Conservation (phyloP, 2,888 invertebrate genomes). For the Scelioninae gen. 1 region DNA sequence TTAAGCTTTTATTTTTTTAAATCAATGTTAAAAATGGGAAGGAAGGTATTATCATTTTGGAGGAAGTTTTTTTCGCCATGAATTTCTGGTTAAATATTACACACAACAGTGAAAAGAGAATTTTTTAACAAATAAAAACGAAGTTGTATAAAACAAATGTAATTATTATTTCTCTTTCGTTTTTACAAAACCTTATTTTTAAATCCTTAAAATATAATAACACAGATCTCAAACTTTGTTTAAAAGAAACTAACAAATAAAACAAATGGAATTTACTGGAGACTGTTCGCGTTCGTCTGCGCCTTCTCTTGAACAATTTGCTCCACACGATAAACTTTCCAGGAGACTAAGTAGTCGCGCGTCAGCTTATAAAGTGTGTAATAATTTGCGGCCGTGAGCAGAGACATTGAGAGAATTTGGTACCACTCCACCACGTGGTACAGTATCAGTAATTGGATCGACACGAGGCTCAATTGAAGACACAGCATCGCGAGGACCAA, state of each 20-base stretch:
- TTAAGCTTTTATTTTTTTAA: background rate
- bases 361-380: slow-evolving; percentile 95
- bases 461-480: slow-evolving; percentile 89
- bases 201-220: slow-evolving; percentile 38
- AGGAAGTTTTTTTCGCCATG: background rate
- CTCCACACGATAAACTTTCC: slow-evolving; percentile 91
- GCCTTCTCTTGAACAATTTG: slow-evolving; percentile 88
- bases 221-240: slow-evolving; percentile 20
- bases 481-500: slow-evolving; percentile 90
- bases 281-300: slow-evolving; percentile 56
- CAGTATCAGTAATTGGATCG: slow-evolving; percentile 91
- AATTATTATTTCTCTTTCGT: slow-evolving; percentile 21
- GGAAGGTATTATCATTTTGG: background rate
- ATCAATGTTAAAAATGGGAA: background rate
- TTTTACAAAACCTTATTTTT: slow-evolving; percentile 23
- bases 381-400: slow-evolving; percentile 95
- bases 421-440: slow-evolving; percentile 95
- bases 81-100: background rate
- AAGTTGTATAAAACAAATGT: slow-evolving; percentile 50
- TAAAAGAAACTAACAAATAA: slow-evolving; percentile 13
- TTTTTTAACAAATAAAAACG: slow-evolving; percentile 44
- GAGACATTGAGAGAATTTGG: slow-evolving; percentile 93
- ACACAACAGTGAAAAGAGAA: slow-evolving; percentile 27
- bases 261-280: slow-evolving; percentile 29
- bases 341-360: slow-evolving; percentile 93